These are phyloP conservation scores for Caretta caretta DNA, from an alignment of 2,113 vertebrate genomes.

Conservation along the genomic window DNA sequence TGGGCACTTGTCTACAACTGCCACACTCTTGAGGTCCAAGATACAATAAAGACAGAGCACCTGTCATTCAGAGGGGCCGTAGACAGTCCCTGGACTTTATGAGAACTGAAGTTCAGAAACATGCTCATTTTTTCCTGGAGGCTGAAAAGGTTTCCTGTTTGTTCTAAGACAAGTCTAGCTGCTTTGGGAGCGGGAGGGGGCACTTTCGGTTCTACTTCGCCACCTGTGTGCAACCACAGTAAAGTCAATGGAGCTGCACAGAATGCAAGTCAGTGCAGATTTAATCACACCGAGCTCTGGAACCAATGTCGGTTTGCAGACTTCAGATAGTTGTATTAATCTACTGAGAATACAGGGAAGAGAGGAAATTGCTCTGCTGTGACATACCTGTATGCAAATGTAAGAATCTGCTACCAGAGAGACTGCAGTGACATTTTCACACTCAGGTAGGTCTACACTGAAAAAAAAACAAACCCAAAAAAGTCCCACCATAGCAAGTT, in stretches of 20 bases:
- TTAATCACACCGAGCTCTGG: slow-evolving; percentile 45
- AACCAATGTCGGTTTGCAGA: slow-evolving; percentile 43
- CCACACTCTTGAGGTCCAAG: neutral
- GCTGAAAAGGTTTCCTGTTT: neutral
- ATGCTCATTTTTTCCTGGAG: neutral
- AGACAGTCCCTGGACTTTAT: neutral
- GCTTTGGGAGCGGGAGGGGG: neutral
- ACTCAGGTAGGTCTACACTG: neutral
- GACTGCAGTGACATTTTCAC: slow-evolving; percentile 5
- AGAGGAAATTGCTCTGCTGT: slow-evolving; percentile 50
- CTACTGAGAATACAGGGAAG: neutral
- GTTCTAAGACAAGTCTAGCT: neutral
- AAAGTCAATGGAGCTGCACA: neutral
- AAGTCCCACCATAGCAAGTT: too few species aligned
- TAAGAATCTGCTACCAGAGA: neutral
- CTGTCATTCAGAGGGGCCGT: neutral
- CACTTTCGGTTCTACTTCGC: neutral
- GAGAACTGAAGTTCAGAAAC: neutral
- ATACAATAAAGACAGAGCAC: neutral
- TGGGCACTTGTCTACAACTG: neutral
- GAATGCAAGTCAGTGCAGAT: neutral
- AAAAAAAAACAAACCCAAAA: too few species aligned
- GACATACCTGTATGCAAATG: slow-evolving; percentile 10
- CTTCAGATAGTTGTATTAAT: slow-evolving; percentile 39
- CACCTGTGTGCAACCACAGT: neutral